A percentile compares a stretch with the other conserved stretches of the same genome.
These are phyloP conservation scores for Lepus townsendii DNA, from an alignment of 2,797 vertebrate genomes.

Conservation along the genomic window DNA sequence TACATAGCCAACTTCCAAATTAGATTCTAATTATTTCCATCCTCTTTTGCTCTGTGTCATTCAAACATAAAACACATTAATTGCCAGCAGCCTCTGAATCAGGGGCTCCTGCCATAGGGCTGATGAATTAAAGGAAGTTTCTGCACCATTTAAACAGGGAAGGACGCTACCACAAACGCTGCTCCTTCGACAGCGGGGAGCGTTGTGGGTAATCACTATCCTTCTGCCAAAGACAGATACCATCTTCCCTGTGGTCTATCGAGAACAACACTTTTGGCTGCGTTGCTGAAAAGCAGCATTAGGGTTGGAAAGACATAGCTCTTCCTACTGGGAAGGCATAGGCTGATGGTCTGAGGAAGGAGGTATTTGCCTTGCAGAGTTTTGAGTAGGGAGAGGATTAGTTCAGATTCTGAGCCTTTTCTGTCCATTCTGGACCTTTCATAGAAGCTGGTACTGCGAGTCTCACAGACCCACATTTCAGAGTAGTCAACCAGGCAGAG, in stretches of 20 bases:
- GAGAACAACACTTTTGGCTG: conserved; percentile 56
- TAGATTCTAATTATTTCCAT: conserved; percentile 44
- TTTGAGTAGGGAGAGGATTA: background rate
- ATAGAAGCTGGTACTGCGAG: background rate
- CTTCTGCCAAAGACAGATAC: conserved; percentile 52
- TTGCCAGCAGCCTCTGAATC: conserved; percentile 25
- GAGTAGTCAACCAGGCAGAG: background rate
- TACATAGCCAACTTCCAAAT: background rate
- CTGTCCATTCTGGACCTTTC: background rate
- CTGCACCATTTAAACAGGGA: conserved; percentile 36
- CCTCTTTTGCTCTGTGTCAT: conserved; percentile 17
- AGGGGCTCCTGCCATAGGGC: background rate
- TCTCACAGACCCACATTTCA: too few relatives aligned
- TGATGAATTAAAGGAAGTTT: conserved; percentile 62
- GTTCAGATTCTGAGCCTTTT: background rate
- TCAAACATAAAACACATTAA: conserved; percentile 29
- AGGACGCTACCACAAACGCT: conserved; percentile 7
- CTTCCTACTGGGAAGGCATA: background rate
- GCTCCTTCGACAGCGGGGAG: conserved; percentile 55
- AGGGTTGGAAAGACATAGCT: background rate
- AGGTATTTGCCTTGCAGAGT: background rate
- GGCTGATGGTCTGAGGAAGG: background rate
- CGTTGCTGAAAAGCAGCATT: background rate
- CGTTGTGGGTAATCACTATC: conserved; percentile 45
- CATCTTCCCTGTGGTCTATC: conserved; percentile 16